Conservation (phyloP, 2,797 vertebrate genomes). For the Xenopus petersii region DNA sequence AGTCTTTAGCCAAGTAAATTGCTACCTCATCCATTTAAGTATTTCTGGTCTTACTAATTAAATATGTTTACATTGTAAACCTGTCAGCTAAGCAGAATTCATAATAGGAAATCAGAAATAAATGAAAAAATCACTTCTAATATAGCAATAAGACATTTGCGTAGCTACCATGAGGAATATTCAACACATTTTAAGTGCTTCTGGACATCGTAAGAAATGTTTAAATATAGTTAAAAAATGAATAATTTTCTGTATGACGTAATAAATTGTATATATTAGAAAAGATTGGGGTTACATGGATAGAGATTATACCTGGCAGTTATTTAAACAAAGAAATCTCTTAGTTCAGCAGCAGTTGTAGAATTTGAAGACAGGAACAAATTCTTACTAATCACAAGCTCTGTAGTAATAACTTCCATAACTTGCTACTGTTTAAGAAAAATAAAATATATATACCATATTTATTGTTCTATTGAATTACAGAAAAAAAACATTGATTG, state of each 20-base stretch:
- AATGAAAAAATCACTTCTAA: conserved; percentile 47
- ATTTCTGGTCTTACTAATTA: conserved; percentile 54
- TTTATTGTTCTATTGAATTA: too few relatives aligned
- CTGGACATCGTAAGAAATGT: conserved; percentile 26
- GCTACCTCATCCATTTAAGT: conserved; percentile 57
- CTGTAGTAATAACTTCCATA: too few relatives aligned
- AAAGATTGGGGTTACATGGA: conserved; percentile 44
- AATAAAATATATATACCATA: too few relatives aligned
- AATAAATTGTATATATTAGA: conserved; percentile 42
- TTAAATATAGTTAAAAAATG: conserved; percentile 21
- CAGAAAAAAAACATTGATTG: too few relatives aligned
- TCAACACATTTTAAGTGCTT: conserved; percentile 16
- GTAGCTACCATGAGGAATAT: background rate
- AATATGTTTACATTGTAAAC: conserved; percentile 55
- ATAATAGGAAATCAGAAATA: conserved; percentile 61
- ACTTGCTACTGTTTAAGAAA: too few relatives aligned
- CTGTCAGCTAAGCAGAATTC: conserved; percentile 61
- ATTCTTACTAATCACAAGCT: too few relatives aligned
- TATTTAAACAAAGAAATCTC: too few relatives aligned
- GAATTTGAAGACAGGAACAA: too few relatives aligned
- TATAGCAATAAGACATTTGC: conserved; percentile 38
- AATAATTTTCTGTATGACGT: background rate
- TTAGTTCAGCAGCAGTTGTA: too few relatives aligned
- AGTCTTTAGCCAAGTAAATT: conserved; percentile 57
- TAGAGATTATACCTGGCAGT: too few relatives aligned